Evolutionary conservation across 1,140 invertebrate genomes (phyloP).

Genomic region (Tribolium madens): DNA sequence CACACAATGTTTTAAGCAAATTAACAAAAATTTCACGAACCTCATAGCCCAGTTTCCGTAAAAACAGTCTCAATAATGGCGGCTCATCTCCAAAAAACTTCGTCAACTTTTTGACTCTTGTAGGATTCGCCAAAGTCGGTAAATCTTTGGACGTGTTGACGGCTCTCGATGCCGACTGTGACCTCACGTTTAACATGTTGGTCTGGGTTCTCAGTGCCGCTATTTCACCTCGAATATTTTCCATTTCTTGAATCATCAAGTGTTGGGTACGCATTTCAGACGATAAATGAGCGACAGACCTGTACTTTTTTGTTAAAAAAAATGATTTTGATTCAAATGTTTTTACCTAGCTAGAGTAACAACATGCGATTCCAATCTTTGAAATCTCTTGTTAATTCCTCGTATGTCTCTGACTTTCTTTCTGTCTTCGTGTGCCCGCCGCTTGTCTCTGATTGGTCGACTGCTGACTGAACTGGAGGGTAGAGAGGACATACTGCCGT

Average conservation of each 20-base stretch:
- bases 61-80: constrained; percentile 87
- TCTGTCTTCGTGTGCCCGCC: constrained; percentile 73
- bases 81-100: constrained; percentile 96
- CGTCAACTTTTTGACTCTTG: constrained; percentile 83
- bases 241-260: constrained; percentile 90
- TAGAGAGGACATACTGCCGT: constrained; percentile 69
- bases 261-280: constrained; percentile 94
- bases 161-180: constrained; percentile 67
- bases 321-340: background rate
- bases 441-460: constrained; percentile 76
- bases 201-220: constrained; percentile 79
- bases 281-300: constrained; percentile 92
- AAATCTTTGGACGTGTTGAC: constrained; percentile 69
- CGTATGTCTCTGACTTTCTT: constrained; percentile 83
- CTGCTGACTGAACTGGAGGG: constrained; percentile 84
- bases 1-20: background rate
- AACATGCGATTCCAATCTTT: constrained; percentile 91
- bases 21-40: constrained; percentile 71
- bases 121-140: constrained; percentile 83
- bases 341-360: constrained; percentile 80
- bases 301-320: background rate
- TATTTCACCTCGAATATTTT: constrained; percentile 87
- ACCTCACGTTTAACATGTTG: constrained; percentile 71
- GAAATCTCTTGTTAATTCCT: constrained; percentile 89
- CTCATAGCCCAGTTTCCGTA: constrained; percentile 94